Conservation (phyloP, 2,113 vertebrate genomes). For the Thymallus thymallus region DNA sequence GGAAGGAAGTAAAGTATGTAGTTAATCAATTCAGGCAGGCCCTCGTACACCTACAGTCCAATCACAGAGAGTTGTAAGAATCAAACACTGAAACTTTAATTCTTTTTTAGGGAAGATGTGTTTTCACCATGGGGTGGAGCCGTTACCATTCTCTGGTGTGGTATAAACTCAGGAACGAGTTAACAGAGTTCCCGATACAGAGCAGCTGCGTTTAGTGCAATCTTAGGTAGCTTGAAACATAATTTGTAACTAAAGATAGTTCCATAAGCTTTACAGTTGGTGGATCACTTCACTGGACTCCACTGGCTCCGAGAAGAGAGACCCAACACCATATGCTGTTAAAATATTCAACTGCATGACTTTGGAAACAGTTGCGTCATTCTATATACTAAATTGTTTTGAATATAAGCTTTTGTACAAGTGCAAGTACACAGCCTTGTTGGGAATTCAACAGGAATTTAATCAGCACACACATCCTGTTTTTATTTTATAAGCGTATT, state of each 20-base stretch:
- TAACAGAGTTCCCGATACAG: too few relatives aligned
- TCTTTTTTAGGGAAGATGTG: neutral
- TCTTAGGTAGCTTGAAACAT: neutral
- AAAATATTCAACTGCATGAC: neutral
- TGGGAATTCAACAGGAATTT: neutral
- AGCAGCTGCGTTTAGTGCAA: too few relatives aligned
- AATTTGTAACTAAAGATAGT: neutral
- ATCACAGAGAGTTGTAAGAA: neutral
- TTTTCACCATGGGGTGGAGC: conserved; percentile 55
- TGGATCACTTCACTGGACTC: neutral
- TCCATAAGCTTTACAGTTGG: neutral
- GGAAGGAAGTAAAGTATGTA: conserved; percentile 47
- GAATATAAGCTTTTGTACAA: neutral
- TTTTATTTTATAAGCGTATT: neutral
- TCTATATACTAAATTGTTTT: neutral
- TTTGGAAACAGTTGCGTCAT: neutral
- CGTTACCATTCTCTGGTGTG: conserved; percentile 12
- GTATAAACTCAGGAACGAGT: neutral
- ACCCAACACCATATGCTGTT: neutral
- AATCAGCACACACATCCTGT: too few relatives aligned
- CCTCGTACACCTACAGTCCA: conserved; percentile 29
- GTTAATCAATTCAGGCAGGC: conserved; percentile 49
- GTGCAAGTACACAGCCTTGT: neutral
- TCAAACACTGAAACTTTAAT: neutral
- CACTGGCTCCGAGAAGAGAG: neutral